phyloP scores from a whole-genome alignment of 2,888 invertebrate genomes.

The Cephus pulcher region DNA sequence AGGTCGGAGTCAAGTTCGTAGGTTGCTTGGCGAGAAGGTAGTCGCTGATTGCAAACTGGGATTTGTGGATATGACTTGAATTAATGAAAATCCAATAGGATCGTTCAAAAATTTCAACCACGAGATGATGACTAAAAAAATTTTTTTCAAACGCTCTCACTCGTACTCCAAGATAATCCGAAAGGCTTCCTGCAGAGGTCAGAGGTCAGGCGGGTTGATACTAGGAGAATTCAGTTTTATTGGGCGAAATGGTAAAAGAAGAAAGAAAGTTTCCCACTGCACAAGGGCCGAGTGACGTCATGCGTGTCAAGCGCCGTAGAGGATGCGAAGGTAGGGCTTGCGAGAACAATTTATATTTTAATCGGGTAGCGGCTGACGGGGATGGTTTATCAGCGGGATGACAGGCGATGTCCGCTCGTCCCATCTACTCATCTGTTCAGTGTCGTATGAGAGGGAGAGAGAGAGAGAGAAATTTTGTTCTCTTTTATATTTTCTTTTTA shows the following conservation, averaged over 20 bases:
- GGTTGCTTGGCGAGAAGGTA: not conserved
- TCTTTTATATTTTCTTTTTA: not conserved
- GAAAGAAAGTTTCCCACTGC: not conserved
- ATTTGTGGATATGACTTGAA: not conserved
- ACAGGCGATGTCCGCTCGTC: constrained; percentile 49
- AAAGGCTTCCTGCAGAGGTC: too few relatives aligned
- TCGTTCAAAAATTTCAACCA: too few relatives aligned
- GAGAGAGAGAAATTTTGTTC: not conserved
- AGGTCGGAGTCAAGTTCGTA: constrained; percentile 20
- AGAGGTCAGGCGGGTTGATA: too few relatives aligned
- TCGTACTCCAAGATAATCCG: too few relatives aligned
- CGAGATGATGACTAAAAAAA: too few relatives aligned
- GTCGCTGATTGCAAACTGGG: not conserved
- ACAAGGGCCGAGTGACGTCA: not conserved
- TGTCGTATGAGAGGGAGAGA: not conserved
- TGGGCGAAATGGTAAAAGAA: too few relatives aligned
- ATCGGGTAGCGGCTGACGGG: constrained; percentile 16
- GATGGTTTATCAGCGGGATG: constrained; percentile 52
- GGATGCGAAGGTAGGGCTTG: not conserved
- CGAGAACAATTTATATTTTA: constrained; percentile 25
- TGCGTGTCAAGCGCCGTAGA: constrained; percentile 11
- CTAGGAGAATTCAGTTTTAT: too few relatives aligned
- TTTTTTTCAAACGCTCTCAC: too few relatives aligned
- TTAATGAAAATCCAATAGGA: too few relatives aligned
- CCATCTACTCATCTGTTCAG: constrained; percentile 35